These are phyloP conservation scores for Dromius quadrimaculatus DNA, from an alignment of 2,888 invertebrate species.

Conservation along the genomic window DNA sequence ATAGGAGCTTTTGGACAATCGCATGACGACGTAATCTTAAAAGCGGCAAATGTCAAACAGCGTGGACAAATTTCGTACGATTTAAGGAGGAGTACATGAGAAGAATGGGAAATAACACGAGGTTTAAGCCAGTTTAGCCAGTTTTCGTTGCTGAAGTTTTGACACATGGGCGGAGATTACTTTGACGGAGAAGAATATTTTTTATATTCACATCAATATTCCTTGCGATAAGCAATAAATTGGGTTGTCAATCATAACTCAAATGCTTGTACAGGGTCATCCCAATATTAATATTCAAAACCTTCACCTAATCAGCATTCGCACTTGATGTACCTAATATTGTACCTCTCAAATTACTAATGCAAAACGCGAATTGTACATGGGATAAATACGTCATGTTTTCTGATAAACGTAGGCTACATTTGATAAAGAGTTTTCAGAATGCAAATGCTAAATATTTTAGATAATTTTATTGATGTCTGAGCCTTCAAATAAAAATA, in stretches of 20 bases:
- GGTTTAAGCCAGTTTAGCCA: slow-evolving; percentile 1
- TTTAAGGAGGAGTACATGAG: slow-evolving; percentile 30
- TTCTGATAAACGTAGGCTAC: background rate
- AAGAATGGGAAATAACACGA: slow-evolving; percentile 35
- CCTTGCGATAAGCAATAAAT: slow-evolving; percentile 4
- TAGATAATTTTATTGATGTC: background rate
- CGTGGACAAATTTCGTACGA: slow-evolving; percentile 39
- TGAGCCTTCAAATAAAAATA: background rate
- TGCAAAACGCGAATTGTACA: slow-evolving; percentile 19
- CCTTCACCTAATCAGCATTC: slow-evolving; percentile 27
- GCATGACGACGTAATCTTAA: slow-evolving; percentile 27
- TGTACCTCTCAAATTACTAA: slow-evolving; percentile 24
- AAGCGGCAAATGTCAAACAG: slow-evolving; percentile 35
- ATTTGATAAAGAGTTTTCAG: background rate
- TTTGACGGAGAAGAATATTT: slow-evolving; percentile 17
- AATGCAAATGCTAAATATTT: background rate
- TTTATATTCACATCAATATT: slow-evolving; percentile 2
- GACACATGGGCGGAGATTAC: slow-evolving; percentile 25
- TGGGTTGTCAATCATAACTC: slow-evolving; percentile 20
- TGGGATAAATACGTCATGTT: slow-evolving; percentile 2
- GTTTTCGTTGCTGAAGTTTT: background rate
- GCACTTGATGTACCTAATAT: slow-evolving; percentile 22
- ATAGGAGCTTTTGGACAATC: slow-evolving; percentile 10
- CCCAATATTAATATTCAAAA: slow-evolving; percentile 9
- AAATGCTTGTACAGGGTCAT: slow-evolving; percentile 13